Evolutionary conservation across 2,113 vertebrate species (phyloP).

Genomic region (Chloroceryle aenea): DNA sequence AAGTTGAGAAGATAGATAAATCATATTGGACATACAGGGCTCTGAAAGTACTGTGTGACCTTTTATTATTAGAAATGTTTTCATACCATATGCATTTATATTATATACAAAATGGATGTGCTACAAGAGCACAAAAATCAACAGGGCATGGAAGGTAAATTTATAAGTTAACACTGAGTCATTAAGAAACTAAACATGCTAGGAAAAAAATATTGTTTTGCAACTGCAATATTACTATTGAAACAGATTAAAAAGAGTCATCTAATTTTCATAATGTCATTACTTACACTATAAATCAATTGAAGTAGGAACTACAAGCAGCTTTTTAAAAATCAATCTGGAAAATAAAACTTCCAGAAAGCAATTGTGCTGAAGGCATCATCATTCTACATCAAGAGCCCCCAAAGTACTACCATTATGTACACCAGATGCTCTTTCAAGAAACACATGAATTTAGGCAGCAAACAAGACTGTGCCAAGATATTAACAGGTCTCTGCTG

Average conservation of each 20-base stretch:
- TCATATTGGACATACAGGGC: neutral
- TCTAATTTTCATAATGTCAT: neutral
- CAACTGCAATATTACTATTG: neutral
- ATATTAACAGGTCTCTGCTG: neutral
- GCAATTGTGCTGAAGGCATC: neutral
- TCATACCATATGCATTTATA: neutral
- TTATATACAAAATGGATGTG: neutral
- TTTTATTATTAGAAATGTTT: neutral
- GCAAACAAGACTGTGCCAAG: neutral
- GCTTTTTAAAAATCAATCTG: neutral
- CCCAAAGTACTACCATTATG: fast-evolving
- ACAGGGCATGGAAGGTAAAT: neutral
- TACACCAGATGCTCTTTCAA: neutral
- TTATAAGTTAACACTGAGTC: neutral
- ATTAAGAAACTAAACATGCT: neutral
- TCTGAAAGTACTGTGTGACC: neutral
- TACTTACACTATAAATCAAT: neutral
- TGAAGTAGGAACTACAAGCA: neutral
- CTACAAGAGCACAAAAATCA: neutral
- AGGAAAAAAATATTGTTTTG: neutral
- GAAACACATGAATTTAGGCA: neutral
- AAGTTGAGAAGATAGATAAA: neutral
- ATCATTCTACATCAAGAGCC: neutral
- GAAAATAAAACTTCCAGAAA: neutral
- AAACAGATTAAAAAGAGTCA: neutral